phyloP scores from a whole-genome alignment of 2,888 invertebrate species.

The Uropetala carovei region DNA sequence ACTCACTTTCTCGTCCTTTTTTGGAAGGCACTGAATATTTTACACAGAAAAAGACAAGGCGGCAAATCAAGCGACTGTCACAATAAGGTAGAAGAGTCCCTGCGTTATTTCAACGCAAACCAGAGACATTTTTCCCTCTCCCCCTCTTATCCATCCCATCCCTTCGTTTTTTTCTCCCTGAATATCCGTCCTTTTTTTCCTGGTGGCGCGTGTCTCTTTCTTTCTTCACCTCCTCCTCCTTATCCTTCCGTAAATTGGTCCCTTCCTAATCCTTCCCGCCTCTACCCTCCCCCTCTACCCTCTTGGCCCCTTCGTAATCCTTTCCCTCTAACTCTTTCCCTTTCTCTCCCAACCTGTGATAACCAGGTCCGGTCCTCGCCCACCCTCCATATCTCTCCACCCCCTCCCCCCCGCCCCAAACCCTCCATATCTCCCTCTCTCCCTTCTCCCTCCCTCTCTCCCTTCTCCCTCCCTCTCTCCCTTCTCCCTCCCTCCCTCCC shows the following conservation, averaged over 20 bases:
- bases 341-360: conserved; percentile 13
- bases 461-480: neutral
- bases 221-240: neutral
- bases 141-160: neutral
- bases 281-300: neutral
- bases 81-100: neutral
- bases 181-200: neutral
- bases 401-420: too few relatives aligned
- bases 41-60: conserved; percentile 18
- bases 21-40: conserved; percentile 47
- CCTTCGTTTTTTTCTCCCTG: neutral
- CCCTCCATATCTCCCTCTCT: too few relatives aligned
- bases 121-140: neutral
- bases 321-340: conserved; percentile 13
- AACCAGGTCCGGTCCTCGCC: neutral
- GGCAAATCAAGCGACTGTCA: conserved; percentile 58
- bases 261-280: neutral
- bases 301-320: neutral
- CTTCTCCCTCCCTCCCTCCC: neutral
- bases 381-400: too few relatives aligned
- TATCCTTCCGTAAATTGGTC: too few relatives aligned
- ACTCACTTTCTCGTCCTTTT: neutral
- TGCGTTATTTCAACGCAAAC: neutral
- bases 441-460: neutral
- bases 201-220: neutral